phyloP scores from a whole-genome alignment of 2,888 invertebrate genomes.

The Smittia sp. region DNA sequence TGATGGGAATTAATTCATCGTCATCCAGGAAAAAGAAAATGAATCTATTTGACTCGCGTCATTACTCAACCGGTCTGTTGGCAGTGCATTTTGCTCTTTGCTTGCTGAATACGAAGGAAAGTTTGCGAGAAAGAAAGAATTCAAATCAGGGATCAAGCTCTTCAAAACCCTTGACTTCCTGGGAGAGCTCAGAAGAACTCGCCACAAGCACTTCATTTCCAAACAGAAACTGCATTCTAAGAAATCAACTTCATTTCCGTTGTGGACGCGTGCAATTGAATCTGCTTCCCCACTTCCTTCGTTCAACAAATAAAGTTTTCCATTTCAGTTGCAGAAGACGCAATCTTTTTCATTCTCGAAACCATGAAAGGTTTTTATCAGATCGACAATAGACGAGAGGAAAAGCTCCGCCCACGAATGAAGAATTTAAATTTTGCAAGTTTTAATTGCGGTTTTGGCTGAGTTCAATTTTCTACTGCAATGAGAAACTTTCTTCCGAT shows the following conservation, averaged over 20 bases:
- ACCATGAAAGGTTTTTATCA: neutral
- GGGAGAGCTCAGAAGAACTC: too few relatives aligned
- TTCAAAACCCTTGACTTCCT: too few relatives aligned
- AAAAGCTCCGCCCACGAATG: neutral
- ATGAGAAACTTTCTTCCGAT: neutral
- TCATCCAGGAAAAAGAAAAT: neutral
- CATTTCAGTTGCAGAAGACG: too few relatives aligned
- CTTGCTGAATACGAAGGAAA: neutral
- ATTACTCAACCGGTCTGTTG: neutral
- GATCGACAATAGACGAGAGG: neutral
- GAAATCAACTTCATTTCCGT: too few relatives aligned
- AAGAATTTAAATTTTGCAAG: slow-evolving; percentile 21
- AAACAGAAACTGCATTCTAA: too few relatives aligned
- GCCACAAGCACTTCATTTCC: too few relatives aligned
- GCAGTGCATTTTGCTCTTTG: neutral
- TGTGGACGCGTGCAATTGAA: too few relatives aligned
- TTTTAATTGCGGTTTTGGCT: slow-evolving; percentile 14
- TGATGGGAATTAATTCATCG: neutral
- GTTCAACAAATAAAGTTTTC: too few relatives aligned
- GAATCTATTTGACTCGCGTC: neutral
- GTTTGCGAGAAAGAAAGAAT: neutral
- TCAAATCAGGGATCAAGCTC: too few relatives aligned
- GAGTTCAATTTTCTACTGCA: slow-evolving; percentile 9
- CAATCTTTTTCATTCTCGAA: neutral
- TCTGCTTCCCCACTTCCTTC: too few relatives aligned